A percentile compares a stretch with the other conserved stretches of the same genome.
phyloP scores from a whole-genome alignment of 53 echinoderm and acorn worm genomes.

The Hippasteria phrygiana region DNA sequence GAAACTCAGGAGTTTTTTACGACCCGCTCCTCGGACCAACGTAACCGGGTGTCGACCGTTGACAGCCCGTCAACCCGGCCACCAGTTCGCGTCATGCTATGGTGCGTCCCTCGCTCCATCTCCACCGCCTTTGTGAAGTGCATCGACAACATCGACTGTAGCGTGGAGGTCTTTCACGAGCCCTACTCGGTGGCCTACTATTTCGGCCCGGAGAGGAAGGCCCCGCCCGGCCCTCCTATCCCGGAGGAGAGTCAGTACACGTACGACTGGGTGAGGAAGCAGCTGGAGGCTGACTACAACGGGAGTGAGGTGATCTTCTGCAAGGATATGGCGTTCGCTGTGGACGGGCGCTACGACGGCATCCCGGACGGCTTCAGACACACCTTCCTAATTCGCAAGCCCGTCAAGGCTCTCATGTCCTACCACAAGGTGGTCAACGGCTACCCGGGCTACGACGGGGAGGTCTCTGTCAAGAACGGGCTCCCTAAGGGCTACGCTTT shows the following conservation, averaged over 20 bases:
- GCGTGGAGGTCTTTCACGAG: conserved; percentile 66
- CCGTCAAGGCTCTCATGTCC: conserved; percentile 67
- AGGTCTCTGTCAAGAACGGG: conserved; percentile 58
- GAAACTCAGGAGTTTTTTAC: neutral
- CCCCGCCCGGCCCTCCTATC: conserved; percentile 45
- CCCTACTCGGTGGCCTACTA: conserved; percentile 59
- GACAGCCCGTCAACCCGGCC: neutral
- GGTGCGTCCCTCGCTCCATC: conserved; percentile 76
- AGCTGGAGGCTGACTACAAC: conserved; percentile 71
- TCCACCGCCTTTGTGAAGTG: conserved; percentile 73
- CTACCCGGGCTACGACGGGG: conserved; percentile 65
- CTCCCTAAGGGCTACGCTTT: conserved; percentile 63
- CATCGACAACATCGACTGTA: conserved; percentile 51
- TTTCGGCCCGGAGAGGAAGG: conserved; percentile 55
- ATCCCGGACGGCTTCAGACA: conserved; percentile 77
- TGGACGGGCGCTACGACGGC: conserved; percentile 68
- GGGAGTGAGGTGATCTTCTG: conserved; percentile 76
- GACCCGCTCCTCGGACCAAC: neutral
- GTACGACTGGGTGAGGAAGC: conserved; percentile 59
- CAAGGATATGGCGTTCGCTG: conserved; percentile 80
- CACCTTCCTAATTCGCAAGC: conserved; percentile 84
- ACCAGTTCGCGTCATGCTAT: conserved; percentile 69
- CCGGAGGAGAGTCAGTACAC: conserved; percentile 65
- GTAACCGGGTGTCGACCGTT: neutral
- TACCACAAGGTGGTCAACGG: conserved; percentile 73